These are phyloP conservation scores for Byasa hedistus DNA, from an alignment of 2,888 invertebrate genomes.

Conservation along the genomic window DNA sequence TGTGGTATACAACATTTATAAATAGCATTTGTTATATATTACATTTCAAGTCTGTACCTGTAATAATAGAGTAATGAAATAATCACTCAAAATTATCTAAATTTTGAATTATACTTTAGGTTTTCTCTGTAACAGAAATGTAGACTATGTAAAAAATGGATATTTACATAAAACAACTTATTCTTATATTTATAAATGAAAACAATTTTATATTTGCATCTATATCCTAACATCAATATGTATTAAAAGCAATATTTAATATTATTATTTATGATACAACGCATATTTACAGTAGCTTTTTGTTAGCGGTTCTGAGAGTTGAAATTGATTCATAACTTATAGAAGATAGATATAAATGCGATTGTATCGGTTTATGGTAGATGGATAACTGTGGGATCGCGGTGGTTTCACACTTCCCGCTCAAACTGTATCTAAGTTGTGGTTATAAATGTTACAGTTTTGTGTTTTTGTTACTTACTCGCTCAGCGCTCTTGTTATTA, in stretches of 20 bases:
- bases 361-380: slow-evolving; percentile 49
- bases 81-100: too few species aligned
- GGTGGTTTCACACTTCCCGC: slow-evolving; percentile 59
- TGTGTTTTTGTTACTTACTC: neutral
- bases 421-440: slow-evolving; percentile 49
- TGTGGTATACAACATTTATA: too few species aligned
- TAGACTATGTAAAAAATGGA: too few species aligned
- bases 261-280: neutral
- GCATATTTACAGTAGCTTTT: neutral
- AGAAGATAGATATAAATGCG: slow-evolving; percentile 41
- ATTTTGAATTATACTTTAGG: neutral
- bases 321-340: slow-evolving; percentile 29
- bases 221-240: neutral
- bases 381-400: slow-evolving; percentile 63
- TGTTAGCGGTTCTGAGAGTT: slow-evolving; percentile 1
- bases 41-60: too few species aligned
- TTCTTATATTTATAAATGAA: too few species aligned
- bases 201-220: neutral
- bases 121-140: neutral
- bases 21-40: too few species aligned
- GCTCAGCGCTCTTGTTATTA: too few species aligned
- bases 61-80: too few species aligned
- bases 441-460: slow-evolving; percentile 41
- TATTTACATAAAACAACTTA: too few species aligned
- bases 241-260: neutral